These are phyloP conservation scores for Chloroceryle inda DNA, from an alignment of 2,797 vertebrate genomes.

Conservation along the genomic window DNA sequence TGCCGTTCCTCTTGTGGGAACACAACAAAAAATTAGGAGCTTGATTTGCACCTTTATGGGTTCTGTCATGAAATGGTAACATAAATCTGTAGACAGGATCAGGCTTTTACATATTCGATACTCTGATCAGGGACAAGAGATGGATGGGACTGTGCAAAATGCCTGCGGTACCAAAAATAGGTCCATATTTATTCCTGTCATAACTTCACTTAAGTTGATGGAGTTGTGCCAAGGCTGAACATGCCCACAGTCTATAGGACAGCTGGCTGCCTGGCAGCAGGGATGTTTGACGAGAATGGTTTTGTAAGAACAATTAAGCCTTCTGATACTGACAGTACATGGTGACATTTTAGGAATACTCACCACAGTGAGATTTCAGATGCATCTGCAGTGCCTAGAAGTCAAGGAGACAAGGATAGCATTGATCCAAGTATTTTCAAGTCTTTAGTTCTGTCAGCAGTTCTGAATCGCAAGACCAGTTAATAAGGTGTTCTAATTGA, in stretches of 20 bases:
- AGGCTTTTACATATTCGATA: not conserved
- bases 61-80: not conserved
- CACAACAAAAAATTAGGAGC: not conserved
- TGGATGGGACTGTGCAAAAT: not conserved
- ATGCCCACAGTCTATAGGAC: not conserved
- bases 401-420: not conserved
- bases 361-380: not conserved
- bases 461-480: slow-evolving; percentile 26
- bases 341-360: not conserved
- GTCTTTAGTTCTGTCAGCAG: slow-evolving; percentile 36
- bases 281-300: not conserved
- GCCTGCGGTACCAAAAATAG: slow-evolving; percentile 37
- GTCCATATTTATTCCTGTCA: slow-evolving; percentile 10
- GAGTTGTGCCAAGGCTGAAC: slow-evolving; percentile 4
- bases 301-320: not conserved
- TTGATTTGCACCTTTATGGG: not conserved
- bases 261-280: not conserved
- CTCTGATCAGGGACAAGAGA: not conserved
- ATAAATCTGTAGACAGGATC: not conserved
- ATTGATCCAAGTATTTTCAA: slow-evolving; percentile 28
- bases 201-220: not conserved
- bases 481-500: slow-evolving; percentile 39
- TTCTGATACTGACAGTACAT: not conserved
- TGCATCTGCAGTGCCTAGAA: not conserved
- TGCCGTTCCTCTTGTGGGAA: not conserved